Evolutionary conservation across 2,797 vertebrate species (phyloP).

Genomic region (Rhabdophis nuchalis): DNA sequence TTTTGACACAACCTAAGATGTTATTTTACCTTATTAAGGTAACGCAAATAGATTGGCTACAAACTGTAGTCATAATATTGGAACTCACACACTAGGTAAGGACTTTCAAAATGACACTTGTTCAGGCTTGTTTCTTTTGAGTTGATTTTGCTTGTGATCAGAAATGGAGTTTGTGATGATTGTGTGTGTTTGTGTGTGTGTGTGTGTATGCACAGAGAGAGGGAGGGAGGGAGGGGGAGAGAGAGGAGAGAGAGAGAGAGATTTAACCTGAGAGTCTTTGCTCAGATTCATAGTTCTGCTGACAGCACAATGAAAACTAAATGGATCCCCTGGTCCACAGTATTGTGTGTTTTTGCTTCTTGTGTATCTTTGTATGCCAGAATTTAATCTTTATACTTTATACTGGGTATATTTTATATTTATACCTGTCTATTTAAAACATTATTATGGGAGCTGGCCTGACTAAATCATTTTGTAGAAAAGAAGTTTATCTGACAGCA

Average conservation of each 20-base stretch:
- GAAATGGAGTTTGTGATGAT: conserved; percentile 27
- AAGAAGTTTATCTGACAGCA: conserved; percentile 40
- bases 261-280: neutral
- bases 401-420: conserved; percentile 26
- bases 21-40: neutral
- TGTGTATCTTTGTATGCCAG: conserved; percentile 26
- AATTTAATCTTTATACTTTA: conserved; percentile 43
- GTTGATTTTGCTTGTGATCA: neutral
- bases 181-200: too few relatives aligned
- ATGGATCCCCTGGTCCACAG: conserved; percentile 23
- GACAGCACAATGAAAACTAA: conserved; percentile 37
- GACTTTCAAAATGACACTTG: neutral
- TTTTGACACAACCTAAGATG: neutral
- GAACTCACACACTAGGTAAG: neutral
- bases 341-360: conserved; percentile 1
- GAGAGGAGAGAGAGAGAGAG: too few relatives aligned
- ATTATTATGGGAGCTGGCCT: neutral
- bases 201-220: too few relatives aligned
- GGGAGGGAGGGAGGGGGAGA: too few relatives aligned
- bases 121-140: neutral
- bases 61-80: neutral
- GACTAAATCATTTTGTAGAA: conserved; percentile 49
- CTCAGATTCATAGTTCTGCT: neutral
- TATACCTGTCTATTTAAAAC: conserved; percentile 37
- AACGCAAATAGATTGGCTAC: neutral